Conservation (phyloP, 2,888 invertebrate species). For the Dasysyrphus tricinctus region DNA sequence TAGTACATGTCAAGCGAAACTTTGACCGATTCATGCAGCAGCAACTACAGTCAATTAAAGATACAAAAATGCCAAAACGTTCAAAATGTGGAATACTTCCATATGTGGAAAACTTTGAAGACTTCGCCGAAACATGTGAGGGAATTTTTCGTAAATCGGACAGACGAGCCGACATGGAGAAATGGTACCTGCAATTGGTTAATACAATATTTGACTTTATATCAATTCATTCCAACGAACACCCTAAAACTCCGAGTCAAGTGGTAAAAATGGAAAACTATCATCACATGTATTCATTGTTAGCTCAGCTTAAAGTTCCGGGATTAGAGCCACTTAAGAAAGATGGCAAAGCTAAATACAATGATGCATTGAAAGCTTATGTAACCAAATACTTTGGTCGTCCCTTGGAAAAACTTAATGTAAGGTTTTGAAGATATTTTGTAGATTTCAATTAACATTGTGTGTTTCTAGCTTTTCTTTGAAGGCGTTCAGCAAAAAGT, state of each 20-base stretch:
- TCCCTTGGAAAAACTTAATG: constrained; percentile 95
- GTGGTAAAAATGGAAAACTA: constrained; percentile 98
- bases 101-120: constrained; percentile 95
- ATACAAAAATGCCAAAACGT: constrained; percentile 87
- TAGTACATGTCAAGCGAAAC: constrained; percentile 94
- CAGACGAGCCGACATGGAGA: constrained; percentile 94
- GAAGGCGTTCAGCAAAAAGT: constrained; percentile 98
- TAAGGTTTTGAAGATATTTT: constrained; percentile 82
- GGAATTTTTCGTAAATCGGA: constrained; percentile 93
- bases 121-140: constrained; percentile 94
- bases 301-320: constrained; percentile 94
- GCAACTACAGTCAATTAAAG: constrained; percentile 91
- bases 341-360: constrained; percentile 95
- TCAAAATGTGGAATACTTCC: constrained; percentile 95
- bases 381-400: constrained; percentile 97
- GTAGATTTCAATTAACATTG: constrained; percentile 9
- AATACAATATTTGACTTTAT: constrained; percentile 93
- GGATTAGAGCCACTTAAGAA: constrained; percentile 94
- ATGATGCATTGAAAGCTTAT: constrained; percentile 94
- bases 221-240: constrained; percentile 90
- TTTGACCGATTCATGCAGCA: constrained; percentile 96
- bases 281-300: constrained; percentile 94
- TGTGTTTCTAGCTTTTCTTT: constrained; percentile 91
- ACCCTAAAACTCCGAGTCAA: constrained; percentile 95
- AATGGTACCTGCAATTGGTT: constrained; percentile 94